A percentile compares a stretch with the other conserved stretches of the same genome.
Evolutionary conservation across 1,140 invertebrate genomes (phyloP).

Genomic region (Zaprionus vittiger): DNA sequence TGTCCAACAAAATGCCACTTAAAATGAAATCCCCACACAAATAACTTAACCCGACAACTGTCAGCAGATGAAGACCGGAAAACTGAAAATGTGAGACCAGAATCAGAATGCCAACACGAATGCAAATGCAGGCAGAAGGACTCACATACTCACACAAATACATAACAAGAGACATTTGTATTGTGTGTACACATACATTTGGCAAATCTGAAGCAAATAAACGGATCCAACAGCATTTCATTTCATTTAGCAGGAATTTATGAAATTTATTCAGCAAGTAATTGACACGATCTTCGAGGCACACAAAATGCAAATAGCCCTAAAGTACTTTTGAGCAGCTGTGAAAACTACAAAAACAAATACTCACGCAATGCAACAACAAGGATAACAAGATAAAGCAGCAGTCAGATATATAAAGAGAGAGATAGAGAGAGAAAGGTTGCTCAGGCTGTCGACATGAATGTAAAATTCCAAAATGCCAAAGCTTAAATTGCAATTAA

Average conservation of each 20-base stretch:
- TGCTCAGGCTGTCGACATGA: conserved; percentile 5
- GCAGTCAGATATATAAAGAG: background rate
- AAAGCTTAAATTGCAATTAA: conserved; percentile 65
- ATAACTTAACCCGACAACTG: conserved; percentile 13
- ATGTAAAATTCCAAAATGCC: conserved; percentile 31
- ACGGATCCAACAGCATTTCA: conserved; percentile 31
- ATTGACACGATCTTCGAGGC: conserved; percentile 43
- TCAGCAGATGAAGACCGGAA: conserved; percentile 13
- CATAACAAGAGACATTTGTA: background rate
- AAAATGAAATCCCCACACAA: conserved; percentile 25
- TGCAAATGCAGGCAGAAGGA: background rate
- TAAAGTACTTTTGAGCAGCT: conserved; percentile 29
- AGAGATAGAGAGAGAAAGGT: background rate
- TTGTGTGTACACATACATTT: conserved; percentile 7
- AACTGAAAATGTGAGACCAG: conserved; percentile 11
- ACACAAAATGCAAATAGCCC: conserved; percentile 30
- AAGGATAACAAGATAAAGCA: conserved; percentile 15
- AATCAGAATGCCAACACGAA: conserved; percentile 9
- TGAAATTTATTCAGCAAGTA: conserved; percentile 52
- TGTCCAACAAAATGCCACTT: conserved; percentile 24
- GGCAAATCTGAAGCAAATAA: conserved; percentile 30
- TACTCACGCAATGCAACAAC: conserved; percentile 14
- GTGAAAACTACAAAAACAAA: conserved; percentile 36
- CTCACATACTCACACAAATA: background rate
- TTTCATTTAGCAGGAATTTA: conserved; percentile 50